Base-by-base conservation (phyloP, 2,113 vertebrate genomes). In the Antennarius striatus region DNA sequence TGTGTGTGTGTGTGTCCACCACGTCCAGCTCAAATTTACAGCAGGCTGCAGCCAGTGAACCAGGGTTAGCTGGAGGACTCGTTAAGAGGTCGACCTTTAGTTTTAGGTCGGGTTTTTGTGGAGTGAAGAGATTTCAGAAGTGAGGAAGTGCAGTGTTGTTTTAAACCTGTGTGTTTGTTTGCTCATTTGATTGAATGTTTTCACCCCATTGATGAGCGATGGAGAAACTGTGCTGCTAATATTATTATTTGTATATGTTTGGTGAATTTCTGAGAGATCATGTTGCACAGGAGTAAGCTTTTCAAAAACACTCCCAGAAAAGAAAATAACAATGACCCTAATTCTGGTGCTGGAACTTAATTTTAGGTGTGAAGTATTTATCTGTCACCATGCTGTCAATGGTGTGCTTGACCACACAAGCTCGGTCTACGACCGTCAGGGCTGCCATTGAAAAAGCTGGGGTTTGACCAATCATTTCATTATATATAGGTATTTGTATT, bases 11-110 rank as follows among this genome's bases (percentile, higher is more conserved):
- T 52, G 42, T 46, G 59, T 58, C 29, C 63, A 56, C 68, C 68
- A 72, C 63, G 76, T 75, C 77, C 68, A 60, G 63, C 77, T 46
- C 88, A 83, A 75, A 83, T 94, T 95, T 93, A 92, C 90, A 90
- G 90, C 87, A 80, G 82, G 68, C 80, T 76, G 54, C 85, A 91
- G 88, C 67, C 85, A 73, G 83, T 86, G 81, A 90, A 91, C 86
- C 75, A 43, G 65, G 79, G 77, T 81, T 81, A 86, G 87, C 87
- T 49, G 54, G 72, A 84, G 82, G 86, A 73, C 79, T 91, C 84
- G 80, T 91, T 92, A 91, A 91, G 78, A 68, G 46, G 63, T 16
- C 80, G 85, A 89, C 89, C 91, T 88, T 76, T 67, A 22, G 68
- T 74, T 74, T 80, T 6, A 85, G 88, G 87, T 87, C 87, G 75